Evolutionary conservation across 2,888 invertebrate species (phyloP).

Genomic region (Caenorhabditis angaria): DNA sequence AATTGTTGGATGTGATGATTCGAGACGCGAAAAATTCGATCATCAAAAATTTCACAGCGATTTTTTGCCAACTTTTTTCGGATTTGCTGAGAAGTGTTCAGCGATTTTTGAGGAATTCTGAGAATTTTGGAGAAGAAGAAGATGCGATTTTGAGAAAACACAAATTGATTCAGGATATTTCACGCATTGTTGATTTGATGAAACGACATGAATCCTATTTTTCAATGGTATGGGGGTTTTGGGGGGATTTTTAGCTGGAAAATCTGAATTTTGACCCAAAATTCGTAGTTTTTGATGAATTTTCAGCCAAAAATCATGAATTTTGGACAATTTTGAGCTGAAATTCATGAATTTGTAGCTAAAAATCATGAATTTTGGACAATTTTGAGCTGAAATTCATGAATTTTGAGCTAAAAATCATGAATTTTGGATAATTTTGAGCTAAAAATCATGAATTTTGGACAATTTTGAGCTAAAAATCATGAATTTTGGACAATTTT

Average conservation of each 20-base stretch:
- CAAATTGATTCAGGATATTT: constrained; percentile 29
- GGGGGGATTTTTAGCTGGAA: not conserved
- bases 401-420: too few relatives aligned
- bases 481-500: too few relatives aligned
- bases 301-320: too few relatives aligned
- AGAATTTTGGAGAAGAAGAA: constrained; percentile 16
- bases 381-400: too few relatives aligned
- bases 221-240: constrained; percentile 17
- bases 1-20: constrained; percentile 17
- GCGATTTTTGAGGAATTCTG: constrained; percentile 15
- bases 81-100: constrained; percentile 11
- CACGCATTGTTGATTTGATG: constrained; percentile 30
- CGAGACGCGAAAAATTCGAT: constrained; percentile 29
- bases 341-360: too few relatives aligned
- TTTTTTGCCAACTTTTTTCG: not conserved
- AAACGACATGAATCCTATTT: constrained; percentile 34
- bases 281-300: too few relatives aligned
- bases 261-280: too few relatives aligned
- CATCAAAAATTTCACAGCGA: constrained; percentile 22
- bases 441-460: too few relatives aligned
- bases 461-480: too few relatives aligned
- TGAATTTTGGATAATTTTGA: too few relatives aligned
- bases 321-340: too few relatives aligned
- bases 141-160: constrained; percentile 18
- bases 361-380: too few relatives aligned